Base-by-base conservation (phyloP, 2,797 vertebrate genomes). In the Rhabdophis nuchalis region DNA sequence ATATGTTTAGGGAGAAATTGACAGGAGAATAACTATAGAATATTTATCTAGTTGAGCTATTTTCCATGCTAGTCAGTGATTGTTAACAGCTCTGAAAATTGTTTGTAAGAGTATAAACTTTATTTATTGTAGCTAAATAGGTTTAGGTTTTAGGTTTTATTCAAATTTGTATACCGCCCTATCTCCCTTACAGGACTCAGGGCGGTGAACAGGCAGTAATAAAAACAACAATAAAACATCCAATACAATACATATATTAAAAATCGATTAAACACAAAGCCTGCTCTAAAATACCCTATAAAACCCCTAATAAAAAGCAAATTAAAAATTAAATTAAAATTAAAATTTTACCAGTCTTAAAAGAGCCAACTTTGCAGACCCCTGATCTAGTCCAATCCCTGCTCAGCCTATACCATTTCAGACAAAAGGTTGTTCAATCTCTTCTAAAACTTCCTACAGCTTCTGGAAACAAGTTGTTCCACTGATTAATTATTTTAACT, bases 1-100 rank as follows among this genome's bases (percentile, higher is more conserved):
- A 89, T 82, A 89, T 68, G 88, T 89, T 86, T 64, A 89, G 56
- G 68, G 58, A 92, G 58, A 89, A 92, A 89, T 92, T 86, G 89
- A 92, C 82, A 68, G 50, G n/a, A 57, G 52, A 56, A 82, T 56
- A 82, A 60, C 56, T 89, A 8, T 53, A 86, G 27, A 89, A 29
- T 50, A 92, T 86, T 92, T 89, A 89, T 46, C 50, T 56, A 61
- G 50, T 89, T 88, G 54, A 88, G 32, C 36, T 20, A 46, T 82
- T 86, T 92, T 89, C 50, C 27, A 54, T 56, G 16, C 12, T 89
- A 92, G 25, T 53, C 91, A 88, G 14, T 87, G 20, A 2, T 46
- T 60, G 64, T 36, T 53, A 86, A 46, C 32, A 60, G 23, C 41
- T 61, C 52, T 72, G 32, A 50, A 54, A 92, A 86, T 14, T 68